Conservation (phyloP, 2,888 invertebrate species). For the Hoplodrina blanda region DNA sequence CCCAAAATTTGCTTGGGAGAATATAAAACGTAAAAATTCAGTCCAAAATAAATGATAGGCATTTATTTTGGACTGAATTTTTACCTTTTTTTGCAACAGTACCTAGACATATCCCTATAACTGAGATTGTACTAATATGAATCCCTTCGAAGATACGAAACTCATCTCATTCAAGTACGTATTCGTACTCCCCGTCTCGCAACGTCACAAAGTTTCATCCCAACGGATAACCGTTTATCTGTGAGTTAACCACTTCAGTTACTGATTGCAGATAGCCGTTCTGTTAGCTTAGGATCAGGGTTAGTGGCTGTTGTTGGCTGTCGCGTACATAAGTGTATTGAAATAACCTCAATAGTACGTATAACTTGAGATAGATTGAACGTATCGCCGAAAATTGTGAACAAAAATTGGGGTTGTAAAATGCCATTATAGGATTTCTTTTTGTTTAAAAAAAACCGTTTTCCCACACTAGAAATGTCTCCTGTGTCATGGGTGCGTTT, state of each 20-base stretch:
- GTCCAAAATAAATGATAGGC: too few relatives aligned
- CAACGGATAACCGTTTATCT: conserved; percentile 56
- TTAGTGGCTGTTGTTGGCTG: conserved; percentile 27
- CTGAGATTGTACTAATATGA: conserved; percentile 21
- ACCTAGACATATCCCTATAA: not conserved
- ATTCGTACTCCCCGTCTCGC: not conserved
- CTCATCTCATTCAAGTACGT: conserved; percentile 12
- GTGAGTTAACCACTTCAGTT: conserved; percentile 55
- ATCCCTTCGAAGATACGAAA: conserved; percentile 16
- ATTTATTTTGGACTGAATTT: too few relatives aligned
- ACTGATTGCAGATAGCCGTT: conserved; percentile 57
- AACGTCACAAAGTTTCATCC: conserved; percentile 46
- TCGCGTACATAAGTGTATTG: conserved; percentile 19
- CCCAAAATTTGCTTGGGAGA: too few relatives aligned
- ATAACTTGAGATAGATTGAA: conserved; percentile 7
- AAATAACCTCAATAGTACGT: conserved; percentile 32
- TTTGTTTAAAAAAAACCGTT: not conserved
- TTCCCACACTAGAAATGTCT: too few relatives aligned
- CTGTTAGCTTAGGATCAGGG: conserved; percentile 55
- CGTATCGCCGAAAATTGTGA: not conserved
- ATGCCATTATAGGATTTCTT: not conserved
- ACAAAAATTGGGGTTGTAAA: too few relatives aligned
- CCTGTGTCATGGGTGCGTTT: too few relatives aligned
- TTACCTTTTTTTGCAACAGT: too few relatives aligned
- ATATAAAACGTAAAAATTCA: too few relatives aligned